Percentiles rank a stretch among this genome's conserved stretches.
Evolutionary conservation across 2,888 invertebrate genomes (phyloP).

Genomic region (Copidosoma aretas): DNA sequence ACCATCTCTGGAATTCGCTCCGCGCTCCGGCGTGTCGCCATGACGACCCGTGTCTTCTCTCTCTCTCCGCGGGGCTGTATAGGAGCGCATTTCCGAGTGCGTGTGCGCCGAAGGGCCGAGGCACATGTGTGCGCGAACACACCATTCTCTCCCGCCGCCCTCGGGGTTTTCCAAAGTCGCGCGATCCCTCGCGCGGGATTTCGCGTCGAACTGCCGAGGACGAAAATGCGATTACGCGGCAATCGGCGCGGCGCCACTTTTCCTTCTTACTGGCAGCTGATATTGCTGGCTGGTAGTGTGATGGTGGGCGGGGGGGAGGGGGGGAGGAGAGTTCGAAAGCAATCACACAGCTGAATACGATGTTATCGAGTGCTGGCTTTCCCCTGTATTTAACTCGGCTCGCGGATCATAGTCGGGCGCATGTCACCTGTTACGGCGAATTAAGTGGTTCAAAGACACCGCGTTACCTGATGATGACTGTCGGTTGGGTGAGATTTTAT

Average conservation of each 20-base stretch:
- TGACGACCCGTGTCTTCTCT: slow-evolving; percentile 51
- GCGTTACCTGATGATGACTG: too few relatives aligned
- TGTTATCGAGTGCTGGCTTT: slow-evolving; percentile 9
- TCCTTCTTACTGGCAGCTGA: background rate
- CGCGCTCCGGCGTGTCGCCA: slow-evolving; percentile 51
- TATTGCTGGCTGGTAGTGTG: background rate
- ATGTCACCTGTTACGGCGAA: slow-evolving; percentile 28
- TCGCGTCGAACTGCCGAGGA: slow-evolving; percentile 19
- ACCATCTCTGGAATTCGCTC: slow-evolving; percentile 56
- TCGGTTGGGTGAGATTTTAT: too few relatives aligned
- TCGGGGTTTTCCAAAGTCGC: background rate
- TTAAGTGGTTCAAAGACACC: slow-evolving; percentile 9
- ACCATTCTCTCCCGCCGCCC: background rate
- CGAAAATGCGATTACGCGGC: slow-evolving; percentile 37
- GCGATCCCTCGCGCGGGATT: slow-evolving; percentile 27
- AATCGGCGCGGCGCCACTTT: slow-evolving; percentile 22
- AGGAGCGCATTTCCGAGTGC: background rate
- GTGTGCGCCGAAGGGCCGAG: too few relatives aligned
- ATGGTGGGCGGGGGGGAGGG: background rate
- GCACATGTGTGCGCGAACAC: background rate
- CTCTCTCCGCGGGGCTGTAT: background rate
- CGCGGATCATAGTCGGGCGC: slow-evolving; percentile 10
- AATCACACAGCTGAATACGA: slow-evolving; percentile 27
- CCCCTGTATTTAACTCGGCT: background rate
- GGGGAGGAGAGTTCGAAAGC: slow-evolving; percentile 23